Base-by-base conservation (phyloP, 2,797 vertebrate species). In the Aphelocoma californica region DNA sequence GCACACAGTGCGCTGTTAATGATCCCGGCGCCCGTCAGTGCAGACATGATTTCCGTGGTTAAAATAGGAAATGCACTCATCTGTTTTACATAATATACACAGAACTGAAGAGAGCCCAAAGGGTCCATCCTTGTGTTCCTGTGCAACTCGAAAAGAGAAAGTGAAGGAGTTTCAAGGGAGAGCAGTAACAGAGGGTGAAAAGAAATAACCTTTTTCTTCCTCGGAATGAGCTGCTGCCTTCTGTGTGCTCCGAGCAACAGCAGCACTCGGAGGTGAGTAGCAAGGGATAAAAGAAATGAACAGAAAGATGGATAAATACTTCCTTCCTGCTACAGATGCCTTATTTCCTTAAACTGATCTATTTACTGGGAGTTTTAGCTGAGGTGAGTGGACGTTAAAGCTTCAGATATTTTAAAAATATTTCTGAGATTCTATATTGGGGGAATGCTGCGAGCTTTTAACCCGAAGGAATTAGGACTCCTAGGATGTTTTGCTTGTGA, bases 71-170 rank as follows among this genome's bases (percentile, higher is more conserved):
- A 70, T 14, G 48, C n/a, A 19, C 86, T 87, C 73, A 34, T 77
- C 82, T 91, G 56, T 45, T 93, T 92, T 96, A 91, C 62, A 13
- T 84, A 95, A 94, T 84, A 91, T 64, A 81, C 97, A 97, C 85
- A 88, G 90, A 86, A 40, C 78, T 84, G 45, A 72, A 81, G 75
- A 94, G 91, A 97, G 61, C 92, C 93, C 62, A 58, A 18, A 82
- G 66, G 71, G 28, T 78, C 58, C 67, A 53, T 73, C 65, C 90
- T n/a, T 40, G 48, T 83, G 21, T 40, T 94, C 64, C 72, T 82
- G 10, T 75, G 69, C 65, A 34, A 54, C 78, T 84, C 9, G 24
- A 51, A 84, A 73, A 61, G 60, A 69, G 78, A 75, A 92, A 86
- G 87, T 50, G 86, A 67, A 95, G 67, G 87, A 87, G 78, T 94